These are phyloP conservation scores for Gephyroberyx darwinii DNA, from an alignment of 2,797 vertebrate species.

Conservation along the genomic window DNA sequence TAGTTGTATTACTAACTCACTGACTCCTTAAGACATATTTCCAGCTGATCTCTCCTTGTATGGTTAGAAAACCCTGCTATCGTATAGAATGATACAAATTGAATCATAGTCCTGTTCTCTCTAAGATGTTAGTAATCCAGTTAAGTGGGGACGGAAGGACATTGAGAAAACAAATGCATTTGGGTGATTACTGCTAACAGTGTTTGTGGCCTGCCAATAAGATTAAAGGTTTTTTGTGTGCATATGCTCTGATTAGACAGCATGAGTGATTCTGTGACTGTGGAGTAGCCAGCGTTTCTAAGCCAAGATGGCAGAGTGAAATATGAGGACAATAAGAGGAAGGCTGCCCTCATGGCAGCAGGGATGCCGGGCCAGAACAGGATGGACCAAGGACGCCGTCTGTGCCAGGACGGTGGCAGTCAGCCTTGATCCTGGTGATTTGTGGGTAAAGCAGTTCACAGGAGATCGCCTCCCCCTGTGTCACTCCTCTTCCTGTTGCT, in stretches of 20 bases:
- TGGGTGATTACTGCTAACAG: slow-evolving; percentile 57
- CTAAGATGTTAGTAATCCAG: slow-evolving; percentile 43
- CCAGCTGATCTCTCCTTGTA: neutral
- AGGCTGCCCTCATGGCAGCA: slow-evolving; percentile 11
- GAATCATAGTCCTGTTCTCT: slow-evolving; percentile 22
- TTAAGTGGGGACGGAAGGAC: slow-evolving; percentile 51
- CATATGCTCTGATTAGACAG: neutral
- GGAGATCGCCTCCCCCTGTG: neutral
- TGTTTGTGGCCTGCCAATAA: slow-evolving; percentile 52
- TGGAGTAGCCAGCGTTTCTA: slow-evolving; percentile 1
- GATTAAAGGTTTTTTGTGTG: slow-evolving; percentile 56
- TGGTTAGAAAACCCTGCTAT: neutral
- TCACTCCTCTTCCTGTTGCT: slow-evolving; percentile 3
- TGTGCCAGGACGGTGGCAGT: neutral
- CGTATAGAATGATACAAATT: neutral
- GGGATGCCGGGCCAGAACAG: slow-evolving; percentile 2
- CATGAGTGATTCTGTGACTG: slow-evolving; percentile 31
- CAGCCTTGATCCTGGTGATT: slow-evolving; percentile 9
- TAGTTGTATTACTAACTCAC: too few species aligned
- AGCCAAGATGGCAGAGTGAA: slow-evolving; percentile 23
- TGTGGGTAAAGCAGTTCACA: neutral
- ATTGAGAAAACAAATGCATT: slow-evolving; percentile 54
- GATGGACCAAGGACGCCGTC: neutral
- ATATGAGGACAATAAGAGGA: slow-evolving; percentile 37
- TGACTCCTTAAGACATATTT: neutral